Base-by-base conservation (phyloP, 2,797 vertebrate genomes). In the Garrulus glandarius region DNA sequence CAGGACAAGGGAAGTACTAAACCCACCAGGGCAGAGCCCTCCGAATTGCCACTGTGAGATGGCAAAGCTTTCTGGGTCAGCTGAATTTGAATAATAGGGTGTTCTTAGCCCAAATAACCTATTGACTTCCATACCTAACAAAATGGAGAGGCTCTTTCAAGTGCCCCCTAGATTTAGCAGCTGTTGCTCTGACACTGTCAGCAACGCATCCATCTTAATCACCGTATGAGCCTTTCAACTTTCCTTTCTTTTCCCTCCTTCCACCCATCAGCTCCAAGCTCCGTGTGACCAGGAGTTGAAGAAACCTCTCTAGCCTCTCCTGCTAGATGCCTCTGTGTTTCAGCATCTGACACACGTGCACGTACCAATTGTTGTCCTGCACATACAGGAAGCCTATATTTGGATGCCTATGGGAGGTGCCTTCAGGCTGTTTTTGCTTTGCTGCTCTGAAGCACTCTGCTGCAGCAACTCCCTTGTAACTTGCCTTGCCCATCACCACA, bases 51-150 rank as follows among this genome's bases (percentile, higher is more conserved):
- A 86, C 5, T 78, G 79, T 9, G 87, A 87, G 95, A 81, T 49
- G 69, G 82, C 36, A 43, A 46, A 68, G 57, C 83, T 86, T 87
- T 91, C 91, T 82, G 82, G 92, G 82, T 95, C 94, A 93, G 77
- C 59, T 91, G 77, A 26, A 89, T 92, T 90, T 93, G 85, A 97
- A 93, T 89, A 89, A 93, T 82, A 59, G 82, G 44, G 57, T 93
- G 84, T 84, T 91, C 82, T 86, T 46, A 90, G 89, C 76, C 84
- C 93, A 94, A 92, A 91, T 69, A 96, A 96, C 94, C 94, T 87
- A 59, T 39, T 94, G 92, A 95, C 94, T 96, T 79, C 84, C 94
- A 76, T 43, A 88, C 63, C 95, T 53, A 86, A 88, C 79, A 78
- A 81, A 87, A 89, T 5, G 79, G 47, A 93, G 93, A 92, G 71